Percentiles rank a stretch among this genome's conserved stretches.
Evolutionary conservation across 2,797 vertebrate genomes (phyloP).

Genomic region (Sebastes cheni): DNA sequence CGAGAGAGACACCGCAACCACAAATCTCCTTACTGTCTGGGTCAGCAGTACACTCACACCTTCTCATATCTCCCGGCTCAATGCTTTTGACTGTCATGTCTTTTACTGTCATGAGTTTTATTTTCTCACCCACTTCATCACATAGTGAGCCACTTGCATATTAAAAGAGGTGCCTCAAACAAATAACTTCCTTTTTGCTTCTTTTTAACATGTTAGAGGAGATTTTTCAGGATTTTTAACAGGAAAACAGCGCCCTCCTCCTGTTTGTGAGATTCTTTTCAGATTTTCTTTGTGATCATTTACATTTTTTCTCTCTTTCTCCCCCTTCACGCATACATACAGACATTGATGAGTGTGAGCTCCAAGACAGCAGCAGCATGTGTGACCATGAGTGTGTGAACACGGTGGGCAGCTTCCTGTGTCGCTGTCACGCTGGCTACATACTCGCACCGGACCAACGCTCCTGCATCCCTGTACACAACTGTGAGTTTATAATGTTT

Average conservation of each 20-base stretch:
- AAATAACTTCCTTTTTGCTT: neutral
- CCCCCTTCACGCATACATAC: neutral
- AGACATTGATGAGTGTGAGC: constrained; percentile 85
- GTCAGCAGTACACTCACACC: constrained; percentile 67
- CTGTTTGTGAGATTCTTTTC: neutral
- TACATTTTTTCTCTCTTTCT: neutral
- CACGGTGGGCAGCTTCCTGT: constrained; percentile 81
- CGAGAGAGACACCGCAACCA: constrained; percentile 80
- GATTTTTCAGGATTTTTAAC: neutral
- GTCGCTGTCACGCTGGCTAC: constrained; percentile 77
- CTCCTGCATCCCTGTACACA: constrained; percentile 77
- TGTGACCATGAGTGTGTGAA: constrained; percentile 85
- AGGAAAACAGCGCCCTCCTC: neutral
- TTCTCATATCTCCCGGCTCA: neutral
- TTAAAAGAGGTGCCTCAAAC: neutral
- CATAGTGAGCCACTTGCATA: neutral
- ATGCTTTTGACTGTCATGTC: neutral
- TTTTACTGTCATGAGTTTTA: neutral
- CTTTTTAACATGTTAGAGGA: neutral
- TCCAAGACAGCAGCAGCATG: constrained; percentile 46
- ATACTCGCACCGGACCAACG: constrained; percentile 75
- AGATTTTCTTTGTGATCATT: neutral
- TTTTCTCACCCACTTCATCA: neutral
- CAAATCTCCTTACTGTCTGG: constrained; percentile 84
- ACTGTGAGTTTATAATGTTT: constrained; percentile 66